Percentiles rank a stretch among this genome's conserved stretches.
Evolutionary conservation across 1,140 invertebrate genomes (phyloP).

Genomic region (Zaprionus taronus): DNA sequence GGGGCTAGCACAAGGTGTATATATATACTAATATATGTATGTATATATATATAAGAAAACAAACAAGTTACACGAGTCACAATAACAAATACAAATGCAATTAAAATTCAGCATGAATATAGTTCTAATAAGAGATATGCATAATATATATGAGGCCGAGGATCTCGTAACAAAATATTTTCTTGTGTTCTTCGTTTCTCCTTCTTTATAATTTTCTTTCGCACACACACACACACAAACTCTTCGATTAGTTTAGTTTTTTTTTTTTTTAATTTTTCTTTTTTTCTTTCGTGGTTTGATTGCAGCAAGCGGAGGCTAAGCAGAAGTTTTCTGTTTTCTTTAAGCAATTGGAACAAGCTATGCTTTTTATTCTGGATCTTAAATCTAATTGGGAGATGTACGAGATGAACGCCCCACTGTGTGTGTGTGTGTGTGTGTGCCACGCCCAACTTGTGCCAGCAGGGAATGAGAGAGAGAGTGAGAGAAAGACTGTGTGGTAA

Average conservation of each 20-base stretch:
- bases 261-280: constrained; percentile 17
- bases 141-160: constrained; percentile 54
- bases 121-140: constrained; percentile 37
- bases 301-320: constrained; percentile 23
- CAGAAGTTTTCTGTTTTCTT: neutral
- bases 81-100: constrained; percentile 55
- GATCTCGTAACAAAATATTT: constrained; percentile 52
- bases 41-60: constrained; percentile 15
- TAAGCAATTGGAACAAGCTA: constrained; percentile 11
- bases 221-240: constrained; percentile 7
- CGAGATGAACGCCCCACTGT: constrained; percentile 2
- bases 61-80: constrained; percentile 31
- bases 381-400: neutral
- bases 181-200: constrained; percentile 10
- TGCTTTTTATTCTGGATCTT: constrained; percentile 7
- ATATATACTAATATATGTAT: neutral
- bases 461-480: constrained; percentile 1
- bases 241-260: constrained; percentile 8
- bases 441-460: constrained; percentile 3
- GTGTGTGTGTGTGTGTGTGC: constrained; percentile 4
- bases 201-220: neutral
- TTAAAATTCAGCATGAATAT: constrained; percentile 40
- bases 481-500: neutral
- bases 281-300: constrained; percentile 41
- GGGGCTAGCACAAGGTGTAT: constrained; percentile 21